These are phyloP conservation scores for Sebastes paucispinis DNA, from an alignment of 2,797 vertebrate genomes.

Conservation along the genomic window DNA sequence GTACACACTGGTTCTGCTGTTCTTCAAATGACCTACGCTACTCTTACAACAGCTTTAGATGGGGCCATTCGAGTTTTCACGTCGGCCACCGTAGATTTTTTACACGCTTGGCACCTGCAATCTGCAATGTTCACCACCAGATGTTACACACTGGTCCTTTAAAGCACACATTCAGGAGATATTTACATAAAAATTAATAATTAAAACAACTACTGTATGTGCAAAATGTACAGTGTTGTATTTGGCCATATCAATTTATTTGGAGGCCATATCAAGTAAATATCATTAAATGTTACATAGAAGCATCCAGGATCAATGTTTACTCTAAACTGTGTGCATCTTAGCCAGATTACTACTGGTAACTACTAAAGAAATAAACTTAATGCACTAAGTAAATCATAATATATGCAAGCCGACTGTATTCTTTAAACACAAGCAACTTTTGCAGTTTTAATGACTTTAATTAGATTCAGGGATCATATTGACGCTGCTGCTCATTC, in stretches of 20 bases:
- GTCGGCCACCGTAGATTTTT: too few species aligned
- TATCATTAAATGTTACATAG: background rate
- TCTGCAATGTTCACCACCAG: too few species aligned
- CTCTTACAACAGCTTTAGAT: too few species aligned
- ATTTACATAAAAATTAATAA: background rate
- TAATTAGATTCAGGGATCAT: constrained; percentile 32
- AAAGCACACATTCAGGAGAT: background rate
- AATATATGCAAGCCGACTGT: background rate
- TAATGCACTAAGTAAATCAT: background rate
- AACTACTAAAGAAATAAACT: background rate
- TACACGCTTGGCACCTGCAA: too few species aligned
- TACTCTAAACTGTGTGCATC: background rate
- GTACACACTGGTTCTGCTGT: too few species aligned
- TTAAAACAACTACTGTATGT: background rate
- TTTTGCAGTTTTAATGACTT: constrained; percentile 30
- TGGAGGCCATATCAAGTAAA: background rate
- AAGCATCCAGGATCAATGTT: background rate
- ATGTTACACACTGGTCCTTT: background rate
- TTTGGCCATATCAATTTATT: background rate
- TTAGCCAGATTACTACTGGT: background rate
- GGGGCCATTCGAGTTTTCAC: too few species aligned
- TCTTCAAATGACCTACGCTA: too few species aligned
- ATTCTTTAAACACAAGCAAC: background rate
- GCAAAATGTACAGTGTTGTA: background rate
- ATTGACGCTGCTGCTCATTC: constrained; percentile 31